Evolutionary conservation across 2,113 vertebrate genomes (phyloP), one percentile per base, ranked within the genome.

Genomic region (Pterocles burchelli): DNA sequence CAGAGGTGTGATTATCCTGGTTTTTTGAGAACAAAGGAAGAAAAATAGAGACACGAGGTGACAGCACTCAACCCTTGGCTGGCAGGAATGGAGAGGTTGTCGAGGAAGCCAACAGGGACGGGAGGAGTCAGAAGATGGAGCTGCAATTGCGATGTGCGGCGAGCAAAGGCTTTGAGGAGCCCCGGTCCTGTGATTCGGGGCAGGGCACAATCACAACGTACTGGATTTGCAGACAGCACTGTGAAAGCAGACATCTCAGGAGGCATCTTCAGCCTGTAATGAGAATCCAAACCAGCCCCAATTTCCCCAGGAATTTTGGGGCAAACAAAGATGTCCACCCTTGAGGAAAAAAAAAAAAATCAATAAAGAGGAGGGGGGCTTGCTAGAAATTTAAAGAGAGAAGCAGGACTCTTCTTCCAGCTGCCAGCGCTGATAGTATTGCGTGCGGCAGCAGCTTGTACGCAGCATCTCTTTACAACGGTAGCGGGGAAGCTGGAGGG

Each of bases 401-500:
- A 80, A 79, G 46, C 43, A 28, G 17, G 75, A 59, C 29, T 82
- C 46, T 63, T 62, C n/a, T 68, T 36, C 52, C 85, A 92, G 91
- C 93, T 93, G 95, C 80, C 91, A 84, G 76, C 4, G 65, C 68
- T 78, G 90, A 65, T 89, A 74, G 38, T 84, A 65, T 11, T 85
- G 89, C 3, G 0, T 15, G 61, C 29, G 38, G 55, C 16, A 88
- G 89, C 89, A 89, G 93, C 85, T 62, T 67, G 89, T 54, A 85
- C 7, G 6, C 76, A 89, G 75, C 65, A 59, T 36, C 88, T 88
- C 94, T 71, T 90, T 61, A 87, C 90, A 95, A 91, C 66, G 86
- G 93, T 89, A 79, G 95, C 3, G 0, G 89, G 89, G 80, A 93
- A 96, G 84, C 89, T 52, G 82, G 90, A 62, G 92, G 88, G 95